Evolutionary conservation across 1,140 invertebrate genomes (phyloP).

Genomic region (Apis dorsata): DNA sequence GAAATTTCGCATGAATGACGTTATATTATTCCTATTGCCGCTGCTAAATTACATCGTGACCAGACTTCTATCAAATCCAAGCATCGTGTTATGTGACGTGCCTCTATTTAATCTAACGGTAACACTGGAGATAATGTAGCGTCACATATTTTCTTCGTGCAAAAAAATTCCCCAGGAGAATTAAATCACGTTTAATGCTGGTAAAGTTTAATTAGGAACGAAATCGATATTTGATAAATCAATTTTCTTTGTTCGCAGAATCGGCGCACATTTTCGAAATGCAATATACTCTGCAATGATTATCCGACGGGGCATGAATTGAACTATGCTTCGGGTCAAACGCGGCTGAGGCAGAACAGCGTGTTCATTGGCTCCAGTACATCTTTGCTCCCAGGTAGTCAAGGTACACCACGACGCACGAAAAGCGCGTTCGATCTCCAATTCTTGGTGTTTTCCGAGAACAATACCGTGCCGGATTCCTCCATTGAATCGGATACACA

Average conservation of each 20-base stretch:
- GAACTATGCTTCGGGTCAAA: conserved; percentile 36
- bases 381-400: conserved; percentile 76
- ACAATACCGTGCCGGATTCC: conserved; percentile 42
- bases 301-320: conserved; percentile 77
- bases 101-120: too few relatives aligned
- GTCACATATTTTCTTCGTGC: too few relatives aligned
- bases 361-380: conserved; percentile 89
- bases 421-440: conserved; percentile 92
- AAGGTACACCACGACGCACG: conserved; percentile 84
- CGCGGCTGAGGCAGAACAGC: conserved; percentile 86
- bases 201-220: too few relatives aligned
- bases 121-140: too few relatives aligned
- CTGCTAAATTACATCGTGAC: too few relatives aligned
- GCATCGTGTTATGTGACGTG: too few relatives aligned
- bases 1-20: too few relatives aligned
- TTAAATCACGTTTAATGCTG: too few relatives aligned
- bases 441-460: conserved; percentile 81
- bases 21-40: too few relatives aligned
- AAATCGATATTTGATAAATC: too few relatives aligned
- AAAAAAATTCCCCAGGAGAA: too few relatives aligned
- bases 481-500: conserved; percentile 45
- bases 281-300: conserved; percentile 84
- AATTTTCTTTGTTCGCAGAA: conserved; percentile 76
- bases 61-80: too few relatives aligned
- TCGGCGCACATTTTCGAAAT: conserved; percentile 84